A percentile compares a stretch with the other conserved stretches of the same genome.
Evolutionary conservation across 2,113 vertebrate genomes (phyloP).

Genomic region (Setophaga petechia): DNA sequence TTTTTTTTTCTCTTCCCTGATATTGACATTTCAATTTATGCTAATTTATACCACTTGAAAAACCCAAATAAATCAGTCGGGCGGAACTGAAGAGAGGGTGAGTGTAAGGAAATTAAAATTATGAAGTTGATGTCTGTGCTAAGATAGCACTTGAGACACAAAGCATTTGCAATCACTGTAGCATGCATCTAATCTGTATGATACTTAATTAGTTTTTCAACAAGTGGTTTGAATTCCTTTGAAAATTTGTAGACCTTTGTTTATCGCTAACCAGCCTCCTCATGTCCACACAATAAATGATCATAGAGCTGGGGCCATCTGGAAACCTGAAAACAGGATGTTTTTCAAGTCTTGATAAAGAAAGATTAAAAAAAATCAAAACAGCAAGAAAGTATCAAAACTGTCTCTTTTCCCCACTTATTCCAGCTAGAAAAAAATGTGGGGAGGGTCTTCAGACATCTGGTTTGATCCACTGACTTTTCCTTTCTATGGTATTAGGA

Average conservation of each 20-base stretch:
- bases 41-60: slow-evolving; percentile 61
- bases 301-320: slow-evolving; percentile 40
- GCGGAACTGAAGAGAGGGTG: slow-evolving; percentile 55
- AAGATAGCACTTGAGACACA: slow-evolving; percentile 57
- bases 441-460: background rate
- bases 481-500: background rate
- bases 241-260: slow-evolving; percentile 70
- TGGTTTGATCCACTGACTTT: background rate
- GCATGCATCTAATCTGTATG: slow-evolving; percentile 54
- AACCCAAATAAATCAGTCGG: slow-evolving; percentile 48
- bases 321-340: slow-evolving; percentile 53
- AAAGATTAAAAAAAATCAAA: background rate
- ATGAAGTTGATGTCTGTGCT: slow-evolving; percentile 61
- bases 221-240: slow-evolving; percentile 50
- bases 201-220: slow-evolving; percentile 67
- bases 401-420: background rate
- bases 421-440: background rate
- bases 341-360: slow-evolving; percentile 33
- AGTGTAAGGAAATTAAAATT: slow-evolving; percentile 68
- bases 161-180: slow-evolving; percentile 64
- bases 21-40: slow-evolving; percentile 73
- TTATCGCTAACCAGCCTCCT: slow-evolving; percentile 33
- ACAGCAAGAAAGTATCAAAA: background rate
- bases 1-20: background rate
- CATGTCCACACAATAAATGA: slow-evolving; percentile 59